These are phyloP conservation scores for Polypterus senegalus DNA, from an alignment of 2,113 vertebrate species.

Conservation along the genomic window DNA sequence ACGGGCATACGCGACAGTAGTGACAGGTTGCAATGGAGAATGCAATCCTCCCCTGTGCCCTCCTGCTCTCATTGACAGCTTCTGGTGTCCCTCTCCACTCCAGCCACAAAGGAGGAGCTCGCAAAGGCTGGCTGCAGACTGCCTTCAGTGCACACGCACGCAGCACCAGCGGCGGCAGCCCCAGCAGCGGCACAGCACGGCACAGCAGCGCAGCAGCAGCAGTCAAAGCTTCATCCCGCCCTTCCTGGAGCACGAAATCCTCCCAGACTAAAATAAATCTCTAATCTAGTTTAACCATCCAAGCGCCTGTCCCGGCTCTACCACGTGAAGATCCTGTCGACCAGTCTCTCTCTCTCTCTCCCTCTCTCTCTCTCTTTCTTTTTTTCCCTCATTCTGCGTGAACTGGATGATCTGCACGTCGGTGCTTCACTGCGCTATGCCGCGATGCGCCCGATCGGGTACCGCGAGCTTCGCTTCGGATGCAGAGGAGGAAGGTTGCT, in stretches of 20 bases:
- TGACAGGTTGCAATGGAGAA: conserved; percentile 26
- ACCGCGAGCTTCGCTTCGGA: too few relatives aligned
- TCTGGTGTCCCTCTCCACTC: conserved; percentile 30
- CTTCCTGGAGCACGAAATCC: conserved; percentile 16
- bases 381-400: neutral
- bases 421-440: conserved; percentile 16
- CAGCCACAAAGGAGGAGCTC: conserved; percentile 44
- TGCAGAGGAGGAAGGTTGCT: conserved; percentile 39
- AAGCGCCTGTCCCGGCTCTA: conserved; percentile 16
- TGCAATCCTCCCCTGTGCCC: conserved; percentile 36
- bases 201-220: conserved; percentile 2
- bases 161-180: too few relatives aligned
- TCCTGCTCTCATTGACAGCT: conserved; percentile 40
- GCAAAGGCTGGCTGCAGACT: conserved; percentile 26
- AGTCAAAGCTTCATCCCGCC: conserved; percentile 20
- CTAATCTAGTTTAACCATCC: conserved; percentile 23
- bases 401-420: conserved; percentile 11
- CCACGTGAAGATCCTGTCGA: conserved; percentile 21
- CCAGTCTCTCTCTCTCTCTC: neutral
- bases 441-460: conserved; percentile 9
- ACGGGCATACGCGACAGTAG: conserved; percentile 21
- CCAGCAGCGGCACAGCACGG: too few relatives aligned
- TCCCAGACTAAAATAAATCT: conserved; percentile 16
- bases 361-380: neutral
- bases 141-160: conserved; percentile 25